Base-by-base conservation (phyloP, 1,140 invertebrate species). In the Oscheius sp. region DNA sequence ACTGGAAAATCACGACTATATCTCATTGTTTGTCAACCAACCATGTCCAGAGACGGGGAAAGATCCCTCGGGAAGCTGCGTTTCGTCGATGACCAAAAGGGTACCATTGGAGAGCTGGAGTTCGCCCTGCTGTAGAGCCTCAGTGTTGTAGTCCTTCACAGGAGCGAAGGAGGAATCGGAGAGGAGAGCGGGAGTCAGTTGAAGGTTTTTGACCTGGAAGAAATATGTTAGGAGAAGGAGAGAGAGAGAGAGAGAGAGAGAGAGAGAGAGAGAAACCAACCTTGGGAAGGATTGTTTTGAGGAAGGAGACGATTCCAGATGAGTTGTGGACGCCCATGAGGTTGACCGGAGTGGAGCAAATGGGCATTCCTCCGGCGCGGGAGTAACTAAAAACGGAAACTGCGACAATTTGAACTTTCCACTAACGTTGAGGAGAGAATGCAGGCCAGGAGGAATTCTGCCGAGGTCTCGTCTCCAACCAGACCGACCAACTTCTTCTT, bases 61-160 rank as follows among this genome's bases (percentile, higher is more conserved):
- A 4, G 32, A 63, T 1, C 61, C 36, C 20, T 1, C 36, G 0
- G 32, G 61, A 7, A 63, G n/a, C 20, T 63, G 31, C 7, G 61
- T 63, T 34, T 63, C 61, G 26, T 63, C 61, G 1, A 38, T 26
- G 31, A 63, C 1, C 7, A 63, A 13, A 0, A 36, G 10, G 0
- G 61, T 63, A 15, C 61, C 61, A 38, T 34, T 63, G 18, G 61
- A 10, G 7, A 63, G 31, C 31, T 63, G 61, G 28, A 63, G 35
- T 26, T 63, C 61, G 15, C 61, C 61, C 29, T 63, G 61, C 15
- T n/a, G 10, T 10, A 63, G 36, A n/a, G 7, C 26, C 0, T 42
- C 61, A 63, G 18, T 63, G 10, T 34, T n/a, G 31, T 63, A 38
- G 26, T 63, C 36, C 29, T 63, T 34, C 31, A 1, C 7, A 29